Evolutionary conservation across 2,797 vertebrate species (phyloP), one percentile per base, ranked within the genome.

Genomic region (Alauda arvensis): DNA sequence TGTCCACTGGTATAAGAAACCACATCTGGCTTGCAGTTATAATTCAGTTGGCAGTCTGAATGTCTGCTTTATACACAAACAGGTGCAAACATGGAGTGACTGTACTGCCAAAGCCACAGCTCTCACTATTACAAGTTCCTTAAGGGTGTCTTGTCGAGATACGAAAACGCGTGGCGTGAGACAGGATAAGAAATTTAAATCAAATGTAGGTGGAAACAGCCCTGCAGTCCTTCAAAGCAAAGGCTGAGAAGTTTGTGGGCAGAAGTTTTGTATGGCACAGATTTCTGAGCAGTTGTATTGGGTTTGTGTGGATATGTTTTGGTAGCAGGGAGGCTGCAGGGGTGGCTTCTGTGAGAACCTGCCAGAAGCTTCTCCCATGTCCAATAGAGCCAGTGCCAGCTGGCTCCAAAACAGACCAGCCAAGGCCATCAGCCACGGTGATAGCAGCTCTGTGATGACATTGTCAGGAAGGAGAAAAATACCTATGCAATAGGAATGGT

Each of bases 351-450:
- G 26, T 57, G 39, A 63, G 62, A 63, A 63, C 6, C 23, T 75
- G 45, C 28, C 40, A 37, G 57, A 79, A 69, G 10, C 31, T 84
- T 42, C 40, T 43, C 11, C 45, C 31, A 4, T 69, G 19, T 59
- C 31, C 31, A 18, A 2, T 0, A 37, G 34, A 75, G 31, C 23
- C 51, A 31, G 9, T 74, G 34, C 26, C 57, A 84, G 45, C 75
- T 46, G 45, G 51, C 75, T 59, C 31, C 51, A 33, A 14, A 39
- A 4, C 2, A 8, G 39, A 52, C 31, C 39, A 25, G 23, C 56
- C 39, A 57, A 57, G 49, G 51, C 51, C 34, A 5, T 70, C 15
- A 29, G 31, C 0, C 0, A 9, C 0, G 0, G 34, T 39, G 57
- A 62, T 7, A 65, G 46, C 31, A 33, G 57, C 37, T 31, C 43